Percentiles rank a stretch among this genome's conserved stretches.
phyloP scores from a whole-genome alignment of 2,888 invertebrate species.

The Teleogryllus oceanicus region DNA sequence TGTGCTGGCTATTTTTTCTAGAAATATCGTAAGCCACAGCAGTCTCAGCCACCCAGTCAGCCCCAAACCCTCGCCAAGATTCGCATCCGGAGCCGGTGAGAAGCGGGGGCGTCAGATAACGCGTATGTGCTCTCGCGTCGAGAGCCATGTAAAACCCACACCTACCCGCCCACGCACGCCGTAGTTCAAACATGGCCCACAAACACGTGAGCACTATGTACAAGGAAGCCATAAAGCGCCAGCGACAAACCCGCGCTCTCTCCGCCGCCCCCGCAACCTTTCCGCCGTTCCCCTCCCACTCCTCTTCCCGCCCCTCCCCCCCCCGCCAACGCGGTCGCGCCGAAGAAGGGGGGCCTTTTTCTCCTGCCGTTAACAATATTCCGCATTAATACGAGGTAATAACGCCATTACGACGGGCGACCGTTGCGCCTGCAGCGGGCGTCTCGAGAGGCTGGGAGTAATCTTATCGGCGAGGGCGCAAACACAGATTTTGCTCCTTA shows the following conservation, averaged over 20 bases:
- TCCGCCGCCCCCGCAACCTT: neutral
- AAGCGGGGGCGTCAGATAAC: neutral
- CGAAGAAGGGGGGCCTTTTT: neutral
- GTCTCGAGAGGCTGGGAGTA: neutral
- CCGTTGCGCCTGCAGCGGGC: neutral
- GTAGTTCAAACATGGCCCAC: neutral
- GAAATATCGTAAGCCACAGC: no score
- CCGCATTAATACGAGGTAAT: neutral
- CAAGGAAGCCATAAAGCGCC: neutral
- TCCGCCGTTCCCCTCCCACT: neutral
- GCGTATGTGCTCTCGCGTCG: neutral
- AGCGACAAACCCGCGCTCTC: neutral
- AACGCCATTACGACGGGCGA: neutral
- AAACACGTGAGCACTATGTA: neutral
- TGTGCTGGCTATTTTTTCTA: no score
- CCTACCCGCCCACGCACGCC: neutral
- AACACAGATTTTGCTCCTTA: neutral
- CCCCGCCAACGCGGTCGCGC: neutral
- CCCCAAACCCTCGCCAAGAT: no score
- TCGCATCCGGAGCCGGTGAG: neutral
- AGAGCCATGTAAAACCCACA: neutral
- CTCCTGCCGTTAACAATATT: constrained; percentile 18
- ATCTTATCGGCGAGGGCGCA: neutral
- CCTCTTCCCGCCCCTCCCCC: neutral
- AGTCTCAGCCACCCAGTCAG: no score